Base-by-base conservation (phyloP, 1,140 invertebrate genomes). In the Dermatophagoides farinae region DNA sequence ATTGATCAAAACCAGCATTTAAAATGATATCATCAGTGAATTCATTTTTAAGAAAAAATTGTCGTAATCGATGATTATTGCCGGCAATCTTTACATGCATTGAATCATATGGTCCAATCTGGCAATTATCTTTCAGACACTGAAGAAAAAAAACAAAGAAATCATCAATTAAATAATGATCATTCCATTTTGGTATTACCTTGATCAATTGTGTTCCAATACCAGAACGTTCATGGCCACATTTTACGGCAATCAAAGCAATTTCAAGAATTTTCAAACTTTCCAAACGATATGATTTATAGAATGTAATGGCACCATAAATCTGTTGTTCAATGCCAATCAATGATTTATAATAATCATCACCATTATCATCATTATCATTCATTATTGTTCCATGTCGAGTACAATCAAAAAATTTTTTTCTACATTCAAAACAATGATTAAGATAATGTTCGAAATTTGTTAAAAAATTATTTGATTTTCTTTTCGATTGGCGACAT, bases 241-340 rank as follows among this genome's bases (percentile, higher is more conserved):
- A 6, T 25, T 11, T 11, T n/a, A 55, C 25, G 25, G 53, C 14
- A 1, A 55, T 38, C 6, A 55, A 25, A 8, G 6, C 53, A 6
- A 55, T n/a, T 44, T 55, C 53, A 23, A 55, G 39, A 12, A 55
- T 23, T 55, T 55, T 55, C 4, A 55, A 25, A 20, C 53, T 23
- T 25, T 14, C 25, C 25, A 55, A 44, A 51, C 57, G 52, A 41
- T 59, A 59, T n/a, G n/a, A 22, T 41, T 59, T 59, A 23, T 59
- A 59, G 52, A 59, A 59, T 37, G 57, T 59, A 20, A 59, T 23
- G 23, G 14, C 12, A 14, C 57, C 57, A 18, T 58, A 12, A 23
- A 59, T 59, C 16, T 59, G 57, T 41, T 59, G 57, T 25, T 59
- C 57, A 2, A 59, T 4, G 6, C 57, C 57, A 10, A 59, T 14